Base-by-base conservation (phyloP, 1,140 invertebrate species). In the Drosophila chauvacae region DNA sequence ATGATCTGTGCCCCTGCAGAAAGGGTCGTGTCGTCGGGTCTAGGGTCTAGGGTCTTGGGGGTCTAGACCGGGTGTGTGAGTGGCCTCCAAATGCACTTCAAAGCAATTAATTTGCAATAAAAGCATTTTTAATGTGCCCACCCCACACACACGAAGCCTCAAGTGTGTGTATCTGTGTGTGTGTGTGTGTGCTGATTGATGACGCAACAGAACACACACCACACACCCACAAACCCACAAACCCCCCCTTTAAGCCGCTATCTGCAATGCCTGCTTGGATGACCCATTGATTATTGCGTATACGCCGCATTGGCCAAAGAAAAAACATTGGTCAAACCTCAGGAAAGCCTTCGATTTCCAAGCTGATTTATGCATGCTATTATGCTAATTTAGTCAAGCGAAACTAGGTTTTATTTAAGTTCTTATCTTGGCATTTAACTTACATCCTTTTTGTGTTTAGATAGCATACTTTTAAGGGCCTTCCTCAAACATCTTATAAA, bases 41-140 rank as follows among this genome's bases (percentile, higher is more conserved):
- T 41, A 18, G 2, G 26, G 48, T 23, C 44, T 26, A 16, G 23
- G 28, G 30, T 42, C 41, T 41, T 30, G 2, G 26, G 48, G 53
- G 35, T 47, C 69, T 47, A 55, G 30, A 33, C 50, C 50, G 33
- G 50, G 44, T 58, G 64, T 47, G 18, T 60, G 50, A 56, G 44
- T 64, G 82, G 61, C 58, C 69, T 78, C 45, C 58, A 77, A 56
- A 53, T 87, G 84, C 84, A 87, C 84, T 88, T 87, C 69, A 87
- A 73, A 77, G 84, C 84, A 87, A 87, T 87, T 88, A 87, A 88
- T 87, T 88, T 87, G 84, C 83, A 87, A 88, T 87, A 88, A 88
- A 87, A 87, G 72, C 83, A 63, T 76, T 80, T 80, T 88, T 77
- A 86, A 83, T 87, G 79, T 53, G 35, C 37, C 47, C 23, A 35